Base-by-base conservation (phyloP, 2,797 vertebrate species). In the Periparus ater region DNA sequence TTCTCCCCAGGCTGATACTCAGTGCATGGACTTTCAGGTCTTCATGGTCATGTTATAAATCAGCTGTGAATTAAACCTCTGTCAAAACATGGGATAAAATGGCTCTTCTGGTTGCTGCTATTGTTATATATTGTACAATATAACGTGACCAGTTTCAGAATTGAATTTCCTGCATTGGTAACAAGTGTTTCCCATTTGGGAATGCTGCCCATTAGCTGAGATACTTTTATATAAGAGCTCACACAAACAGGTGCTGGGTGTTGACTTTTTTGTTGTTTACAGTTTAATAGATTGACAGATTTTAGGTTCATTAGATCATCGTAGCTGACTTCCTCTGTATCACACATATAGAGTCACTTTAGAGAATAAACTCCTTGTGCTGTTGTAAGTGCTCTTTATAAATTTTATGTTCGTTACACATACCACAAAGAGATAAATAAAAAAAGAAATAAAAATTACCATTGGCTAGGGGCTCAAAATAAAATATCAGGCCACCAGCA, bases 21-120 rank as follows among this genome's bases (percentile, higher is more conserved):
- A 88, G 92, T 62, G 58, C 86, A 67, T 93, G 88, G 84, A 96
- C 88, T 92, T 91, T 89, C 88, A 87, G 74, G 58, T 86, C 78
- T 80, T 96, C 71, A 68, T 7, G 61, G 84, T 73, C 76, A 53
- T 67, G 91, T 91, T 74, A 93, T 87, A 96, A 96, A 97, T 96
- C 92, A 94, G 85, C 27, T 71, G 57, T 85, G 96, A 95, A 97
- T 97, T 96, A 97, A 97, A 97, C 95, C 91, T 89, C 91, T 97
- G 96, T 91, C 95, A 96, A 93, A 95, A 84, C 88, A 86, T 82
- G 92, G 89, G 88, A 81, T 89, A 95, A 91, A 96, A 96, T 78
- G 71, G 79, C 44, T 81, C 70, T 95, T 48, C 25, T 91, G 83
- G 67, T 91, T 81, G 54, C 89, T 95, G 82, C 77, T 96, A 36